phyloP scores from a whole-genome alignment of 2,888 invertebrate genomes.

The Ditula angustiorana region DNA sequence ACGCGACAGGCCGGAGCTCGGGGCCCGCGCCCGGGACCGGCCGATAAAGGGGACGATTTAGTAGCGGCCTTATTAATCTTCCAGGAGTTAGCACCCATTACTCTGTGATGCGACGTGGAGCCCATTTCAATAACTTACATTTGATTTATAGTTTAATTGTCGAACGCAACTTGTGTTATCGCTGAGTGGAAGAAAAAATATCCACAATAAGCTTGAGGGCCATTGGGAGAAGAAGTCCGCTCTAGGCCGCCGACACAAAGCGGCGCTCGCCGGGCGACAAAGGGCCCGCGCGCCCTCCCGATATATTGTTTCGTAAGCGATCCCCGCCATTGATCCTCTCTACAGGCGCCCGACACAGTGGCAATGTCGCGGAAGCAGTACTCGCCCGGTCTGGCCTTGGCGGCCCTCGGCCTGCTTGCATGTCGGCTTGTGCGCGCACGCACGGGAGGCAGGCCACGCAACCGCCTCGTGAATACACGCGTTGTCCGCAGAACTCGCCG shows the following conservation, averaged over 20 bases:
- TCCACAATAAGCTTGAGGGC: neutral
- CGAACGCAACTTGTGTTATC: neutral
- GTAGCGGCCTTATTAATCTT: slow-evolving; percentile 29
- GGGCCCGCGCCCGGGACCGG: slow-evolving; percentile 3
- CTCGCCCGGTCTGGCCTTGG: too few species aligned
- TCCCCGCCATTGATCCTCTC: too few species aligned
- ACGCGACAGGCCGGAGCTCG: neutral
- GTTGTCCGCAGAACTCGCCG: too few species aligned
- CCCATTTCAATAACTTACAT: slow-evolving; percentile 28
- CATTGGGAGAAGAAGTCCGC: neutral
- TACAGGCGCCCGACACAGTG: neutral
- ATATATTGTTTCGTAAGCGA: neutral
- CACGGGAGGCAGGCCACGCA: too few species aligned
- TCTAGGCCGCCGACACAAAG: neutral
- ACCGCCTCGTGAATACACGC: too few species aligned
- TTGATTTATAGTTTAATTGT: slow-evolving; percentile 28
- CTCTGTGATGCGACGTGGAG: slow-evolving; percentile 11
- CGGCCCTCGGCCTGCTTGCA: too few species aligned
- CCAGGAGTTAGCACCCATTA: slow-evolving; percentile 19
- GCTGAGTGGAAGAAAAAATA: neutral
- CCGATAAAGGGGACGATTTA: slow-evolving; percentile 24
- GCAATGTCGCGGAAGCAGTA: neutral
- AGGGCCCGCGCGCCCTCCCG: neutral
- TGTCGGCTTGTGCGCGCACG: too few species aligned
- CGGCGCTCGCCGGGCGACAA: neutral